Base-by-base conservation (phyloP, 92 coral and sea anemone genomes). In the Porites divaricata region DNA sequence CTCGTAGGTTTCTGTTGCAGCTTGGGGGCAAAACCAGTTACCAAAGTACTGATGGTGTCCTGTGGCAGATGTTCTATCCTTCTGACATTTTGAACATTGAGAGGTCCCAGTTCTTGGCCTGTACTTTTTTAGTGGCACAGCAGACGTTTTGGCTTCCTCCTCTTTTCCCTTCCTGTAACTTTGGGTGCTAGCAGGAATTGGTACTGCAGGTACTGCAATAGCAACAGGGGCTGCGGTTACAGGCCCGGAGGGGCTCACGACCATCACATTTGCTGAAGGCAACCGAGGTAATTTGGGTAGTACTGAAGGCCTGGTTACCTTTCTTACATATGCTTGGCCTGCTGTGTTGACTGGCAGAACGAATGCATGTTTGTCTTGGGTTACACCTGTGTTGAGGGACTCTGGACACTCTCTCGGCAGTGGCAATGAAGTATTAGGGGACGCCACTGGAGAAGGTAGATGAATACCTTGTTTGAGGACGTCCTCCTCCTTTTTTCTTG, bases 11-110 rank as follows among this genome's bases (percentile, higher is more conserved):
- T 61, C 72, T 1, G 69, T 74, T 1, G 72, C 61, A 1, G 87
- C 75, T 0, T 52, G 67, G 9, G 77, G 81, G 41, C 86, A 73
- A 70, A 68, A 87, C 86, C 88, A 81, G 28, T 87, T 82, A 2
- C 88, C 87, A 54, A 66, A 90, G 75, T 86, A 90, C 72, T 86
- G 90, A n/a, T 67, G 75, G 75, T 90, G 93, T 12, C 80, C 80
- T 1, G 85, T 74, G 14, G 75, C 66, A 51, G 91, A 66, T 23
- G 85, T 82, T 70, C 88, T 68, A 24, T 19, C 53, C 14, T 21
- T 24, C 45, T 71, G 68, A 73, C 85, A 88, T 35, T 88, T 83
- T 1, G 77, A 65, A 49, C 91, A 88, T 65, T 74, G 45, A 8
- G 88, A 22, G 26, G 88, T 64, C 35, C 85, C 88, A 13, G 59